Conservation (phyloP, 2,888 invertebrate species). For the Lasioglossum marginatum region DNA sequence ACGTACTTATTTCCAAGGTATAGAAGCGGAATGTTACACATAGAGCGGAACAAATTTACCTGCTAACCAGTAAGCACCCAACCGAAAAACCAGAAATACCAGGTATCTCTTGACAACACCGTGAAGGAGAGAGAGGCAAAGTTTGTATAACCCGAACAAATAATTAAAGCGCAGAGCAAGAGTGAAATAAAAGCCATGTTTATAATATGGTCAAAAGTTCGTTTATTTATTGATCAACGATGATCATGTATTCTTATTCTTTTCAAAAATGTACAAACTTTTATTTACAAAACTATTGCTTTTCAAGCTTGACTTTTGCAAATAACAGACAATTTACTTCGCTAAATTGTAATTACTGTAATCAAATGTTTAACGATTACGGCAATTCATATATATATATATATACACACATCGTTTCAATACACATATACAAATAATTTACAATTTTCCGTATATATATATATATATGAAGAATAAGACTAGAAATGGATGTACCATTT, state of each 20-base stretch:
- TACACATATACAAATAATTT: slow-evolving; percentile 45
- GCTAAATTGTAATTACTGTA: slow-evolving; percentile 42
- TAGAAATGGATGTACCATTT: slow-evolving; percentile 34
- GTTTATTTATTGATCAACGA: slow-evolving; percentile 75
- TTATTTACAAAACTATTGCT: slow-evolving; percentile 72
- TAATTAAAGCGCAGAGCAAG: slow-evolving; percentile 70
- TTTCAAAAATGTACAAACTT: slow-evolving; percentile 69
- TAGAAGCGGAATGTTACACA: slow-evolving; percentile 65
- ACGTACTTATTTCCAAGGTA: slow-evolving; percentile 40
- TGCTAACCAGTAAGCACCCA: slow-evolving; percentile 73
- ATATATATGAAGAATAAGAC: slow-evolving; percentile 29
- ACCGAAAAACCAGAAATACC: slow-evolving; percentile 70
- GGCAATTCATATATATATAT: slow-evolving; percentile 15
- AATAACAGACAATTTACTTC: slow-evolving; percentile 56
- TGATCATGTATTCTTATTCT: slow-evolving; percentile 73
- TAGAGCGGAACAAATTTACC: slow-evolving; percentile 73
- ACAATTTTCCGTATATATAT: slow-evolving; percentile 38
- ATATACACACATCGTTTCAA: slow-evolving; percentile 20
- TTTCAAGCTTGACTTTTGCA: slow-evolving; percentile 54
- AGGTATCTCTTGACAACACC: slow-evolving; percentile 74
- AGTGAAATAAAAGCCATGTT: slow-evolving; percentile 77
- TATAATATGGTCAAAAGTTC: slow-evolving; percentile 75
- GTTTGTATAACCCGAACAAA: slow-evolving; percentile 68
- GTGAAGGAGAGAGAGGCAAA: slow-evolving; percentile 70
- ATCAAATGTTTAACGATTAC: slow-evolving; percentile 29